A percentile compares a stretch with the other conserved stretches of the same genome.
Evolutionary conservation across 2,888 invertebrate species (phyloP).

Genomic region (Metacarcinus magister): DNA sequence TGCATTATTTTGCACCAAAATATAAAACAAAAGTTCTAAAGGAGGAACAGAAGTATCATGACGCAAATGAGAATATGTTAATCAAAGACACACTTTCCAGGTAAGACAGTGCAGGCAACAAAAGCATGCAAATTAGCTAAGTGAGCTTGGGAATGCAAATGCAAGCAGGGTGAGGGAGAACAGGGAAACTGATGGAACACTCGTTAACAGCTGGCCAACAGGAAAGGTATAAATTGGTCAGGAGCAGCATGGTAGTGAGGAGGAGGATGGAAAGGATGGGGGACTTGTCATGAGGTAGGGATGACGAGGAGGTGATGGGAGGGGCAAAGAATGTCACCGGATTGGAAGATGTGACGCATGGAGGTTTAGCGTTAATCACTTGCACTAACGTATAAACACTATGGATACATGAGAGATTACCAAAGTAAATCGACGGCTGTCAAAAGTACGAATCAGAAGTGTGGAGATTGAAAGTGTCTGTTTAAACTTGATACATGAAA

Average conservation of each 20-base stretch:
- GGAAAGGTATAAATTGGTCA: conserved; percentile 28
- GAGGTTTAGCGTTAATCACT: neutral
- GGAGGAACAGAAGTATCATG: neutral
- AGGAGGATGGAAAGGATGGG: neutral
- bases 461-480: neutral
- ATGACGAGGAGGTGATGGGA: neutral
- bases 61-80: neutral
- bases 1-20: neutral
- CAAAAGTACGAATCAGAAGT: too few relatives aligned
- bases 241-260: neutral
- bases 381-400: neutral
- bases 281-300: neutral
- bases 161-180: conserved; percentile 31
- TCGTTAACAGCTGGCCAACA: conserved; percentile 11
- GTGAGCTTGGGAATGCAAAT: conserved; percentile 41
- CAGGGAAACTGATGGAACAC: conserved; percentile 36
- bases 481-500: neutral
- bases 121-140: conserved; percentile 36
- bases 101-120: conserved; percentile 33
- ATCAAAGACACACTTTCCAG: conserved; percentile 41
- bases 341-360: neutral
- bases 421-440: neutral
- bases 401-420: neutral
- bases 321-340: too few relatives aligned
- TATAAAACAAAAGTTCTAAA: neutral